These are phyloP conservation scores for Mastomys natalensis DNA, from an alignment of 2,113 vertebrate species.

Conservation along the genomic window DNA sequence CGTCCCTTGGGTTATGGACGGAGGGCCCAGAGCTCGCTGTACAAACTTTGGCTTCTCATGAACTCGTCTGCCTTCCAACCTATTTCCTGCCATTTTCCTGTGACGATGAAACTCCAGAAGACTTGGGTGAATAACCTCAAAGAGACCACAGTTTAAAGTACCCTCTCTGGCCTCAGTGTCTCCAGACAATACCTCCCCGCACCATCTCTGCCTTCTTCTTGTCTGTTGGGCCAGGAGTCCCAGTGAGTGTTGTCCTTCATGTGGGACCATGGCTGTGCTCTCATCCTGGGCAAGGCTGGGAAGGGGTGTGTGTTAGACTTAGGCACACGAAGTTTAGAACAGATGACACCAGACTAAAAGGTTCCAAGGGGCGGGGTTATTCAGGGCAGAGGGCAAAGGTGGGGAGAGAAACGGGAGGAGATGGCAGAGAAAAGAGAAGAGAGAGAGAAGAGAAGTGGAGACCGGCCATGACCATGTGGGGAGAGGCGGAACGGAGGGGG, in stretches of 20 bases:
- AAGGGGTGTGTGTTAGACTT: no score
- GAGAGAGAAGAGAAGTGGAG: no score
- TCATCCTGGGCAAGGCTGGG: not conserved
- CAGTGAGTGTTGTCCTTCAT: not conserved
- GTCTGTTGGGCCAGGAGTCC: not conserved
- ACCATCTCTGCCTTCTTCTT: not conserved
- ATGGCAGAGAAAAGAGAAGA: no score
- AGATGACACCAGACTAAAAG: no score
- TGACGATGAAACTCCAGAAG: not conserved
- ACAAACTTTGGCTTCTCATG: accelerated
- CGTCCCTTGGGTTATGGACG: not conserved
- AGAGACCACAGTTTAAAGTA: not conserved
- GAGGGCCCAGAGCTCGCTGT: not conserved
- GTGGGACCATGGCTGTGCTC: accelerated
- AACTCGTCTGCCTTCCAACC: not conserved
- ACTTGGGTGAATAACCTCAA: accelerated
- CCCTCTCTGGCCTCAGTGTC: not conserved
- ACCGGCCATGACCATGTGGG: no score
- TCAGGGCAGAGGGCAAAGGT: no score
- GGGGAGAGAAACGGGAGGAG: no score
- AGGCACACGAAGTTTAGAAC: no score
- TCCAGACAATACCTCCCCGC: not conserved
- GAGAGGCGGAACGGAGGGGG: no score
- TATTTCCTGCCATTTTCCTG: not conserved
- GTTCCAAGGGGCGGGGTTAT: no score